Percentiles rank a stretch among this genome's conserved stretches.
Evolutionary conservation across 1,140 invertebrate genomes (phyloP).

Genomic region (Protaetia brevitarsis): DNA sequence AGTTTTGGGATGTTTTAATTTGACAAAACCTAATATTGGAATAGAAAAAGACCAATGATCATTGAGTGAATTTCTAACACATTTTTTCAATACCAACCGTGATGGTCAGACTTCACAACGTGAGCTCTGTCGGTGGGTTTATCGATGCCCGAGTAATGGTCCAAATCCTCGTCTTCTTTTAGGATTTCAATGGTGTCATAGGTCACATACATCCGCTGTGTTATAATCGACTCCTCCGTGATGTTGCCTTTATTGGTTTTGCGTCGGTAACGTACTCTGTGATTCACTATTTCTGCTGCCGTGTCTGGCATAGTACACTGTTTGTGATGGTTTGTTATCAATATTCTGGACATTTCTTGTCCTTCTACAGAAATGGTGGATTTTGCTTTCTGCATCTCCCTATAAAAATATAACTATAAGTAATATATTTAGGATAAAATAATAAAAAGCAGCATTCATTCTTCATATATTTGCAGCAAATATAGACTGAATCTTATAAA

Average conservation of each 20-base stretch:
- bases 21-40: slow-evolving; percentile 35
- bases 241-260: slow-evolving; percentile 47
- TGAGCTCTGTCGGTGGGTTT: slow-evolving; percentile 62
- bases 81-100: slow-evolving; percentile 50
- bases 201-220: slow-evolving; percentile 64
- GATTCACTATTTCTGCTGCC: slow-evolving; percentile 35
- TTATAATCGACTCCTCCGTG: slow-evolving; percentile 57
- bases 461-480: no score
- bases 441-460: no score
- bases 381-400: slow-evolving; percentile 31
- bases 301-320: slow-evolving; percentile 38
- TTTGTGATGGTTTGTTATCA: slow-evolving; percentile 38
- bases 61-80: background rate
- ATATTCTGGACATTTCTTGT: slow-evolving; percentile 34
- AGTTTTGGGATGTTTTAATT: slow-evolving; percentile 24
- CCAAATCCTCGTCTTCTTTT: slow-evolving; percentile 56
- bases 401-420: slow-evolving; percentile 33
- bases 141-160: slow-evolving; percentile 60
- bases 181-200: slow-evolving; percentile 75
- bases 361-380: slow-evolving; percentile 31
- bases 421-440: no score
- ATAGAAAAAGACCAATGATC: background rate
- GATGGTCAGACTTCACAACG: slow-evolving; percentile 57
- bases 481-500: no score
- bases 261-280: slow-evolving; percentile 38